phyloP scores from a whole-genome alignment of 2,888 invertebrate species.

The Athrips mouffetella region DNA sequence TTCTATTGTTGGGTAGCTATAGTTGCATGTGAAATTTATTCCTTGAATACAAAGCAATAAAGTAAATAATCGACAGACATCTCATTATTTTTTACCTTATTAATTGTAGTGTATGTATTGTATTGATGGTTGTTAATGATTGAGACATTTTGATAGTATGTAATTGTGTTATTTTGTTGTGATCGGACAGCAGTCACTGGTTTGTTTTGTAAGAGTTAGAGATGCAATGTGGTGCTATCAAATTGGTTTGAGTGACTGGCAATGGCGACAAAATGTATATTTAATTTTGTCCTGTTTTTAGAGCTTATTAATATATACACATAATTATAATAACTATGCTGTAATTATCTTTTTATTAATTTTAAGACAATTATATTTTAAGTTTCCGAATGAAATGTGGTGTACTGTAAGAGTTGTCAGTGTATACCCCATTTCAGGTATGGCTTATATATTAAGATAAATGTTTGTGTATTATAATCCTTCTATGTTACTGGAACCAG shows the following conservation, averaged over 20 bases:
- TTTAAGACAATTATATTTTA: conserved; percentile 64
- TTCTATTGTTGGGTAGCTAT: too few relatives aligned
- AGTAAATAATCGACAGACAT: too few relatives aligned
- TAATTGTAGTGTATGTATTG: not conserved
- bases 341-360: conserved; percentile 72
- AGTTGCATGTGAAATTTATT: not conserved
- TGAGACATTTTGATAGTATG: conserved; percentile 5
- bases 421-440: conserved; percentile 38
- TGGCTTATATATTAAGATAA: conserved; percentile 49
- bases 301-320: conserved; percentile 76
- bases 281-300: conserved; percentile 74
- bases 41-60: too few relatives aligned
- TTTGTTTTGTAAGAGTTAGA: conserved; percentile 42
- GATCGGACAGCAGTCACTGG: conserved; percentile 50
- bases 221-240: conserved; percentile 71
- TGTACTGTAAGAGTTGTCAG: conserved; percentile 38
- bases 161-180: conserved; percentile 27
- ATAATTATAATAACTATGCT: conserved; percentile 65
- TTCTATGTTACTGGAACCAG: conserved; percentile 55
- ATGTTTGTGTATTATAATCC: conserved; percentile 56
- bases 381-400: conserved; percentile 43
- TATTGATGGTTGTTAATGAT: conserved; percentile 16
- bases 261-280: conserved; percentile 60
- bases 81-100: too few relatives aligned
- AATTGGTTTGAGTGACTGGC: conserved; percentile 63